phyloP scores from a whole-genome alignment of 2,888 invertebrate species.

The Thymelicus acteon region DNA sequence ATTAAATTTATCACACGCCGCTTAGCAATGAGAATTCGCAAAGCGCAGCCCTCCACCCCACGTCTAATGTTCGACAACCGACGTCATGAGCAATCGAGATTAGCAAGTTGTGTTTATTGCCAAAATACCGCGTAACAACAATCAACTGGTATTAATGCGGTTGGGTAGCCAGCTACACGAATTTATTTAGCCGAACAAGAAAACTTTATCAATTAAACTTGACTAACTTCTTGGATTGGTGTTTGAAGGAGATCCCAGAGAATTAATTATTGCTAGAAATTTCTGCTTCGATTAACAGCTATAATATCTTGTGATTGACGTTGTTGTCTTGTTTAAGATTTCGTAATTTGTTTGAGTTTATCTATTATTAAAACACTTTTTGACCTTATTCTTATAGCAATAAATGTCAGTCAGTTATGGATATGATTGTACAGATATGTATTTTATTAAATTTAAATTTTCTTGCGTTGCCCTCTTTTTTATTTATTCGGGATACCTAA shows the following conservation, averaged over 20 bases:
- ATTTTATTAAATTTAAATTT: too few species aligned
- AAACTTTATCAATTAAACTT: slow-evolving; percentile 36
- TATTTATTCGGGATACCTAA: too few species aligned
- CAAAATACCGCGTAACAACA: neutral
- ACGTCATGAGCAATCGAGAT: neutral
- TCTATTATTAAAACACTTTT: too few species aligned
- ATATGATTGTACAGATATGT: too few species aligned
- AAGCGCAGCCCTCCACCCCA: too few species aligned
- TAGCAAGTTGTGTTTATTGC: neutral
- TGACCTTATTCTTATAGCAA: too few species aligned
- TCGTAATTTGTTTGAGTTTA: neutral
- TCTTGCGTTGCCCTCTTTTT: too few species aligned
- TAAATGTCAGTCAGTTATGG: too few species aligned
- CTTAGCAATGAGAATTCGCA: too few species aligned
- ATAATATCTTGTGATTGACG: slow-evolving; percentile 5
- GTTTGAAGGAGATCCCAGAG: slow-evolving; percentile 23
- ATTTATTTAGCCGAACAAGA: slow-evolving; percentile 31
- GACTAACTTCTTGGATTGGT: slow-evolving; percentile 19
- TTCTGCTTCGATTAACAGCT: slow-evolving; percentile 8
- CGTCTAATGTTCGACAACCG: too few species aligned
- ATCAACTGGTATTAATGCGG: slow-evolving; percentile 2
- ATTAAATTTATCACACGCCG: too few species aligned
- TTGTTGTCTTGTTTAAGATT: neutral
- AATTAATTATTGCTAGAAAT: slow-evolving; percentile 27
- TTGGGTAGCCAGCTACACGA: neutral